These are phyloP conservation scores for Hetaerina titia DNA, from an alignment of 2,888 invertebrate species.

Conservation along the genomic window DNA sequence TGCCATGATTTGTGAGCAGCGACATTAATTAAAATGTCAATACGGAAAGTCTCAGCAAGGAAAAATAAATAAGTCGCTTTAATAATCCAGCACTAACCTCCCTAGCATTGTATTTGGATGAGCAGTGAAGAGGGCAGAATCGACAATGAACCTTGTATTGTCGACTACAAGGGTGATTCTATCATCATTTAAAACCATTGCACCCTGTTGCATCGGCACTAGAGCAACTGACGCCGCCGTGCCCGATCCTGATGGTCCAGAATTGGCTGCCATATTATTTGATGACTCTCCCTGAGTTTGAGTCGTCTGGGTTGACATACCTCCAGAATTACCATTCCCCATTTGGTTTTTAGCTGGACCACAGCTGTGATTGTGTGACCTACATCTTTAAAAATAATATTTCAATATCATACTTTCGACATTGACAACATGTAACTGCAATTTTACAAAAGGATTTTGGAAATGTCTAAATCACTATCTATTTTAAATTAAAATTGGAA, in stretches of 20 bases:
- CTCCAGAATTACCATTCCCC: constrained; percentile 74
- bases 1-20: too few relatives aligned
- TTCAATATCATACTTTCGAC: background rate
- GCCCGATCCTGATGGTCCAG: constrained; percentile 69
- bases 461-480: background rate
- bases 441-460: background rate
- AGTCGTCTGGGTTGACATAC: constrained; percentile 74
- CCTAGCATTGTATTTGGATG: constrained; percentile 99
- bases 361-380: constrained; percentile 73
- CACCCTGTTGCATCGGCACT: constrained; percentile 69
- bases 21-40: too few relatives aligned
- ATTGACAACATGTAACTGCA: background rate
- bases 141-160: constrained; percentile 95
- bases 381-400: constrained; percentile 73
- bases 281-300: constrained; percentile 74
- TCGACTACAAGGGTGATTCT: constrained; percentile 97
- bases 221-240: constrained; percentile 73
- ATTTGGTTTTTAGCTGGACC: constrained; percentile 74
- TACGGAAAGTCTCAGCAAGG: too few relatives aligned
- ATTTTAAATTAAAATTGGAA: too few relatives aligned
- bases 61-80: background rate
- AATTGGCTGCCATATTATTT: constrained; percentile 78
- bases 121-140: constrained; percentile 93
- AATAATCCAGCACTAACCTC: constrained; percentile 75
- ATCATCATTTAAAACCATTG: constrained; percentile 81